Base-by-base conservation (phyloP, 2,888 invertebrate species). In the Mimas tiliae region DNA sequence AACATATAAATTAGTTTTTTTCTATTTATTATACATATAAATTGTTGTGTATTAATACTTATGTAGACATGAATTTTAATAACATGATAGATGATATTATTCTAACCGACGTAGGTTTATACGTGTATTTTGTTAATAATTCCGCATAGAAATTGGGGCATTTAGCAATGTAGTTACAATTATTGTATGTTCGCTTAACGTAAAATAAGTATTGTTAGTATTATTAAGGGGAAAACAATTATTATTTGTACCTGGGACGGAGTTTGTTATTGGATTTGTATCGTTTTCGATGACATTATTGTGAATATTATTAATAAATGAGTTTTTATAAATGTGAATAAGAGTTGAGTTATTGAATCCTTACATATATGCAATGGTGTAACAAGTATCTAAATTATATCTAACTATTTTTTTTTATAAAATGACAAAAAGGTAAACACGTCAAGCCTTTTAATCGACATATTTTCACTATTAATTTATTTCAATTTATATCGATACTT, bases 281-380 rank as follows among this genome's bases (percentile, higher is more conserved):
- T 83, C 78, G 76, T 76, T 88, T 90, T 90, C 83, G 85, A 90
- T 75, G 86, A 75, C 74, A 75, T 78, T 84, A 80, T 83, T 89
- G 88, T 86, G 87, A 80, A 80, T 87, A 83, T 90, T 90, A 83
- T 74, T 77, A 90, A 88, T 91, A 92, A 88, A 91, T 85, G 84
- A 76, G 74, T 79, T 89, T 90, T 85, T 87, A 85, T 85, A 84
- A 83, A 84, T 83, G 80, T 84, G 67, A 48, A 51, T 65, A 42
- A 58, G 33, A 27, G 70, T 69, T 19, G 19, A 1, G 1, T 71
- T 67, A 65, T 70, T 66, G 55, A 11, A 21, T 42, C 19, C 27
- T 47, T 12, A 11, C 16, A 14, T 45, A 27, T 65, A 21, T 52
- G 11, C 12, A 1, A 9, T 0, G 21, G 11, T 6, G 21, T 6